Conservation (phyloP, 2,113 vertebrate species). For the Perognathus longimembris region DNA sequence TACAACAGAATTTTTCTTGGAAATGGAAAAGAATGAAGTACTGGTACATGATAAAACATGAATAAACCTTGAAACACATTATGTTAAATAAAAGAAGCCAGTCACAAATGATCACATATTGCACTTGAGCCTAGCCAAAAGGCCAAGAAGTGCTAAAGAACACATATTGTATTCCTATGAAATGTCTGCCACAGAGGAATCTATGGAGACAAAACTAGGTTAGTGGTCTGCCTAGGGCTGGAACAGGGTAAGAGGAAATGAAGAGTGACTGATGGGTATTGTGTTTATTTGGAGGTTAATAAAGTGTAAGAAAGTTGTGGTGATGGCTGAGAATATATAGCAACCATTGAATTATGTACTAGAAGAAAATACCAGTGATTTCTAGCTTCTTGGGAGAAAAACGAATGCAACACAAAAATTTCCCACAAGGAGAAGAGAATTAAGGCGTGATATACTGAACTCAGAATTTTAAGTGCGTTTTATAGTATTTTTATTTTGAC, state of each 20-base stretch:
- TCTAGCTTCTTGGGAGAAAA: background rate
- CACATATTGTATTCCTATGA: slow-evolving; percentile 11
- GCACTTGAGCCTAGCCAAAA: background rate
- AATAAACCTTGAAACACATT: background rate
- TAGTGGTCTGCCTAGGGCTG: slow-evolving; percentile 9
- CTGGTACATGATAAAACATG: background rate
- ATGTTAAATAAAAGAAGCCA: slow-evolving; percentile 36
- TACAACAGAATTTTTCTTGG: background rate
- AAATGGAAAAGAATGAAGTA: background rate
- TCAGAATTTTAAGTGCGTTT: background rate
- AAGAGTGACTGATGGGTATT: slow-evolving; percentile 15
- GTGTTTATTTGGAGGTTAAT: slow-evolving; percentile 43
- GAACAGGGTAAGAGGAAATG: background rate
- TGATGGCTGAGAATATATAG: background rate
- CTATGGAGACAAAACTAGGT: slow-evolving; percentile 41
- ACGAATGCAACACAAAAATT: background rate
- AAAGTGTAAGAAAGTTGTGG: slow-evolving; percentile 35
- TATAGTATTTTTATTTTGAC: background rate
- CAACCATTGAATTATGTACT: background rate
- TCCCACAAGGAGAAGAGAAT: background rate
- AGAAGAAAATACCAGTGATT: background rate
- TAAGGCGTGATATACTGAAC: background rate
- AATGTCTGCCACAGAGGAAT: background rate
- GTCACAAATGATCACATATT: slow-evolving; percentile 8
- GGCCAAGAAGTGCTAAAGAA: background rate